Percentiles rank a stretch among this genome's conserved stretches.
Conservation (phyloP, 1,140 invertebrate genomes). For the Phocides pigmalion region DNA sequence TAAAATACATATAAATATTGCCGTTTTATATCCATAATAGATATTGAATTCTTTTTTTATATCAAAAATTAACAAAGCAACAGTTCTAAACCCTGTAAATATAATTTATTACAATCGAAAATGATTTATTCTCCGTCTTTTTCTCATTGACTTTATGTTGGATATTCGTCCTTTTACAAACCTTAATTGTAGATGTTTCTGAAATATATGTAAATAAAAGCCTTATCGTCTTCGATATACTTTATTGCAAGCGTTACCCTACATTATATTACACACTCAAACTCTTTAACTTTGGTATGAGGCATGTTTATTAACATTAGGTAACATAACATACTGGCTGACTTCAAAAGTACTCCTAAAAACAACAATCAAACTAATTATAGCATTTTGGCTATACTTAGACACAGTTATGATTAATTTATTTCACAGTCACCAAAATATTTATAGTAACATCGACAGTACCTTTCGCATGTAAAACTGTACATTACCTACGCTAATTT, state of each 20-base stretch:
- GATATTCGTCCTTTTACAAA: too few species aligned
- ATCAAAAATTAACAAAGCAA: too few species aligned
- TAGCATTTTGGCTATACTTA: slow-evolving; percentile 19
- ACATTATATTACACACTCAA: slow-evolving; percentile 24
- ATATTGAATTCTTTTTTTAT: too few species aligned
- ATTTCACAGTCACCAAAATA: slow-evolving; percentile 21
- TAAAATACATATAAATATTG: too few species aligned
- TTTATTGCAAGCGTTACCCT: slow-evolving; percentile 26
- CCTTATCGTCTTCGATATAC: slow-evolving; percentile 8
- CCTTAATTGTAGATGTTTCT: neutral
- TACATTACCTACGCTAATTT: slow-evolving; percentile 56
- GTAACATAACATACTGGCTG: slow-evolving; percentile 26
- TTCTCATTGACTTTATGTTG: too few species aligned
- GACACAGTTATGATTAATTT: slow-evolving; percentile 21
- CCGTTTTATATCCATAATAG: too few species aligned
- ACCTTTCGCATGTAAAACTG: slow-evolving; percentile 20
- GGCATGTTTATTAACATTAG: slow-evolving; percentile 10
- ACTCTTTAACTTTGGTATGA: slow-evolving; percentile 17
- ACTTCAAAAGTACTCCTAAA: slow-evolving; percentile 28
- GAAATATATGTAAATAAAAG: slow-evolving; percentile 10
- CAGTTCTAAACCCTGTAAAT: too few species aligned
- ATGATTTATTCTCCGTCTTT: too few species aligned
- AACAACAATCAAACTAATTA: slow-evolving; percentile 33
- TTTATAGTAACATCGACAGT: slow-evolving; percentile 26
- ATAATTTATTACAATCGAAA: too few species aligned